Percentiles rank a stretch among this genome's conserved stretches.
phyloP scores from a whole-genome alignment of 2,113 vertebrate species.

The Anhinga anhinga region DNA sequence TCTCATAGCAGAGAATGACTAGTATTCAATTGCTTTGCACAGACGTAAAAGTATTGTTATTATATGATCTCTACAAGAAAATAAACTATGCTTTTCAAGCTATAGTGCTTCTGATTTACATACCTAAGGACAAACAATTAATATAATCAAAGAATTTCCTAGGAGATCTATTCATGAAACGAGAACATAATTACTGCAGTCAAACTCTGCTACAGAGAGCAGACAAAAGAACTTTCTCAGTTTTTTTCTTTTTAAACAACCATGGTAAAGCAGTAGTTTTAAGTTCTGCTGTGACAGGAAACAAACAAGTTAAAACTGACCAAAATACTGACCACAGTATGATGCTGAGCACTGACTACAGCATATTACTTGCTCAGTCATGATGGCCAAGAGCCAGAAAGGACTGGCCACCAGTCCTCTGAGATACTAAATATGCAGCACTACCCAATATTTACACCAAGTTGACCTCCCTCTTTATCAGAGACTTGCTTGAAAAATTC shows the following conservation, averaged over 20 bases:
- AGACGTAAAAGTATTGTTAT: not conserved
- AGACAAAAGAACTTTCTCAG: not conserved
- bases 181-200: not conserved
- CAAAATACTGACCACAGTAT: not conserved
- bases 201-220: not conserved
- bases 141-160: not conserved
- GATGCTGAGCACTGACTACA: not conserved
- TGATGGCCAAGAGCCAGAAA: not conserved
- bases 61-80: not conserved
- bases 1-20: not conserved
- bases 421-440: not conserved
- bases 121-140: not conserved
- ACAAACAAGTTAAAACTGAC: not conserved
- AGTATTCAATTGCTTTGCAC: not conserved
- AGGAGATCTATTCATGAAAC: not conserved
- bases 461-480: not conserved
- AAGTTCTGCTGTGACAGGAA: not conserved
- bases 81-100: not conserved
- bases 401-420: not conserved
- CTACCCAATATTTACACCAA: not conserved
- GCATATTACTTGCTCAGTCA: not conserved
- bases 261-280: not conserved
- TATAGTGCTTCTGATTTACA: not conserved
- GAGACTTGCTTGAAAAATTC: not conserved
- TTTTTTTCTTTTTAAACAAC: not conserved